Percentiles rank a stretch among this genome's conserved stretches.
Conservation (phyloP, 1,140 invertebrate species). For the Temnothorax nylanderi region DNA sequence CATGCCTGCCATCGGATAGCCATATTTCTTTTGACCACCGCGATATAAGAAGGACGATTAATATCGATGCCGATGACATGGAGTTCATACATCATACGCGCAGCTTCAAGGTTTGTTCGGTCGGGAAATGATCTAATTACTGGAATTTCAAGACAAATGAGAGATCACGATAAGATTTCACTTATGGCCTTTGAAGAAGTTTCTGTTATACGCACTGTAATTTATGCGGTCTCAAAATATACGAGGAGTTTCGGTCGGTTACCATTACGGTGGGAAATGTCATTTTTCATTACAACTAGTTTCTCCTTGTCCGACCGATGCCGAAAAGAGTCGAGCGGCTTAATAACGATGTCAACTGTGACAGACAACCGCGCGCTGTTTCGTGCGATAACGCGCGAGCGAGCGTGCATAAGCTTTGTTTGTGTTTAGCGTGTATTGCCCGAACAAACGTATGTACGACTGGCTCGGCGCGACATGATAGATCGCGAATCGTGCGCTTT, state of each 20-base stretch:
- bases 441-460: conserved; percentile 61
- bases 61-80: conserved; percentile 43
- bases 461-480: conserved; percentile 18
- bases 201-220: background rate
- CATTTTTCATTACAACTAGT: conserved; percentile 1
- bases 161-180: conserved; percentile 6
- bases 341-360: conserved; percentile 63
- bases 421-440: conserved; percentile 65
- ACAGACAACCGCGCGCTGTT: conserved; percentile 58
- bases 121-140: conserved; percentile 64
- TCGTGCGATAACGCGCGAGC: conserved; percentile 61
- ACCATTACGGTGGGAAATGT: background rate
- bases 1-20: background rate
- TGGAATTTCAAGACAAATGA: conserved; percentile 55
- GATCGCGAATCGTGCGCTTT: conserved; percentile 50
- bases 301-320: conserved; percentile 4
- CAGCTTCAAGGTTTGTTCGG: conserved; percentile 33
- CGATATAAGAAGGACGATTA: conserved; percentile 58
- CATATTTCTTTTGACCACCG: conserved; percentile 47
- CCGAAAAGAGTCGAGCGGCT: background rate
- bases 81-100: conserved; percentile 60
- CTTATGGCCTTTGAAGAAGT: background rate
- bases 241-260: background rate
- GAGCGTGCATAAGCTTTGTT: conserved; percentile 51
- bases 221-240: background rate